phyloP scores from a whole-genome alignment of 1,140 invertebrate genomes.

The Leptonema lineaticorne region DNA sequence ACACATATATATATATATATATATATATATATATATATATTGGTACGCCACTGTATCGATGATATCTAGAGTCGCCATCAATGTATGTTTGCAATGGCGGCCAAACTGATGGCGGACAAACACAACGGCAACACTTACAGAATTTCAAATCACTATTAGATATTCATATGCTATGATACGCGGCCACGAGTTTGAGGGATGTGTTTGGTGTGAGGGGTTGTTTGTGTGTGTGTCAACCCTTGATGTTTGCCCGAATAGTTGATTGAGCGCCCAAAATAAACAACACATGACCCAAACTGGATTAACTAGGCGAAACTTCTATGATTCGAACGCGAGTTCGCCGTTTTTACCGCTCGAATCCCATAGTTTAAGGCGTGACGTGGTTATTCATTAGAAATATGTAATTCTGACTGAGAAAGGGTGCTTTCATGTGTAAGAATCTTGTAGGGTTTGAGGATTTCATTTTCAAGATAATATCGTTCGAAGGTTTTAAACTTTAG shows the following conservation, averaged over 20 bases:
- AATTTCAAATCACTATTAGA: slow-evolving; percentile 57
- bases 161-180: slow-evolving; percentile 50
- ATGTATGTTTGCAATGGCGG: slow-evolving; percentile 44
- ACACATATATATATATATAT: background rate
- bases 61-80: background rate
- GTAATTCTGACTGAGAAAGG: no score
- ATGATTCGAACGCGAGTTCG: background rate
- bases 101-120: slow-evolving; percentile 49
- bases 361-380: background rate
- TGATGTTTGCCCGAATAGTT: slow-evolving; percentile 28
- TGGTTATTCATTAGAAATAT: no score
- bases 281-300: slow-evolving; percentile 15
- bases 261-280: slow-evolving; percentile 34
- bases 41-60: background rate
- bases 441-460: no score
- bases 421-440: no score
- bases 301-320: slow-evolving; percentile 19
- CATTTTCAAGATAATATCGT: no score
- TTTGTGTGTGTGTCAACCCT: background rate
- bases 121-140: slow-evolving; percentile 54
- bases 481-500: no score
- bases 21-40: background rate
- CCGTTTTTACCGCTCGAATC: background rate
- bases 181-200: slow-evolving; percentile 8
- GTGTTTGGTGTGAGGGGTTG: background rate